Evolutionary conservation across 2,113 vertebrate species (phyloP).

Genomic region (Zapornia atra): DNA sequence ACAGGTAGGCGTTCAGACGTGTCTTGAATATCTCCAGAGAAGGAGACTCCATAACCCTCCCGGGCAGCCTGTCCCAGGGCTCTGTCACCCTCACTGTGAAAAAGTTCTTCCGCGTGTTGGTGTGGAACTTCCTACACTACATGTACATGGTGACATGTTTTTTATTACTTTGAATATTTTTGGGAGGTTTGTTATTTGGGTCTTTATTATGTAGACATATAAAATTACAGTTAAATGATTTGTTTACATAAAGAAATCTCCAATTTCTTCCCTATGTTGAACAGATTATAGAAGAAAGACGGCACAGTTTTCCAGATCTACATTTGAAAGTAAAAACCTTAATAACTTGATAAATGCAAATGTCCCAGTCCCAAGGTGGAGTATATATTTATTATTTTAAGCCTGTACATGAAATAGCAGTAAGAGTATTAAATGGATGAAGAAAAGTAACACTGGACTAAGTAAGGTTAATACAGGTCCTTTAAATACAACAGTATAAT

Average conservation of each 20-base stretch:
- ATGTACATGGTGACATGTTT: too few species aligned
- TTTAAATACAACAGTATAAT: not conserved
- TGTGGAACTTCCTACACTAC: too few species aligned
- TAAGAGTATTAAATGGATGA: not conserved
- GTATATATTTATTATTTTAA: too few species aligned
- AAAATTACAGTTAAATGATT: not conserved
- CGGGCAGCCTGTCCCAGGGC: too few species aligned
- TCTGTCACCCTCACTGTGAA: too few species aligned
- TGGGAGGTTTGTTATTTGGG: not conserved
- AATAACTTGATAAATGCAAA: not conserved
- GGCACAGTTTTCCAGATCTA: not conserved
- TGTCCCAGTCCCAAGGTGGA: fast-evolving
- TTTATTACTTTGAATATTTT: not conserved
- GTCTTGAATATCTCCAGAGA: too few species aligned
- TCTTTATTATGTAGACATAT: not conserved
- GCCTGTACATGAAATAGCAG: not conserved
- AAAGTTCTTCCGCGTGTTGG: too few species aligned
- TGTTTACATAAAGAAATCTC: not conserved
- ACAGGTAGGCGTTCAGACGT: too few species aligned
- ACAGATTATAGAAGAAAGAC: not conserved
- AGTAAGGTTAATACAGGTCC: not conserved
- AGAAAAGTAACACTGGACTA: not conserved
- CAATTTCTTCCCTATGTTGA: not conserved
- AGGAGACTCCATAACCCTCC: too few species aligned
- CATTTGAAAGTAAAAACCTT: not conserved